Conservation (phyloP, 2,888 invertebrate genomes). For the Eulithis prunata region DNA sequence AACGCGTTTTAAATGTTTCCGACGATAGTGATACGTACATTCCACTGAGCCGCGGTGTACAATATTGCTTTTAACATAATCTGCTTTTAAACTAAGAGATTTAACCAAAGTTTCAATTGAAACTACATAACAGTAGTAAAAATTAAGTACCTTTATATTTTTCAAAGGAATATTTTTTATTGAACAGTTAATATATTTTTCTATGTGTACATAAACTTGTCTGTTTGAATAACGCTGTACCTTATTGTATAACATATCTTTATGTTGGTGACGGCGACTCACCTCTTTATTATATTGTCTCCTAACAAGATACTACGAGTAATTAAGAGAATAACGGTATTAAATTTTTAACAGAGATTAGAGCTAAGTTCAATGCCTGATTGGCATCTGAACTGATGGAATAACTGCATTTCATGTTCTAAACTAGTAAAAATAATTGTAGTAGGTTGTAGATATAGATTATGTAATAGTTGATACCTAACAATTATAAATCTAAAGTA, state of each 20-base stretch:
- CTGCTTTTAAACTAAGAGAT: constrained; percentile 39
- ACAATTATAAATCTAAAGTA: constrained; percentile 60
- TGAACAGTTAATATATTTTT: constrained; percentile 73
- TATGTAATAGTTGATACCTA: constrained; percentile 78
- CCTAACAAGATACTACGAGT: constrained; percentile 28
- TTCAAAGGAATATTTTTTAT: constrained; percentile 65
- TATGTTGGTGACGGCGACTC: constrained; percentile 34
- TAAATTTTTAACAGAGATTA: constrained; percentile 4
- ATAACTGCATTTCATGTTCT: constrained; percentile 17
- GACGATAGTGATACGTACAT: constrained; percentile 71
- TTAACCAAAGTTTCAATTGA: constrained; percentile 54
- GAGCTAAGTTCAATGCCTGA: constrained; percentile 17
- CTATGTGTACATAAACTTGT: constrained; percentile 67
- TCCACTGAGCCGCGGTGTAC: constrained; percentile 50
- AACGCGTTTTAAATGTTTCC: constrained; percentile 36
- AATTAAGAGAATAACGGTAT: constrained; percentile 16
- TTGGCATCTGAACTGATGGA: constrained; percentile 14
- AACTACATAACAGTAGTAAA: constrained; percentile 50
- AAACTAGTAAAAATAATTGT: constrained; percentile 44
- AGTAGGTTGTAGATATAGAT: constrained; percentile 64
- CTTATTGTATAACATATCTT: constrained; percentile 58
- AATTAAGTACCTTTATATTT: constrained; percentile 54
- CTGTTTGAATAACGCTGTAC: constrained; percentile 48
- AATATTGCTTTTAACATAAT: constrained; percentile 32
- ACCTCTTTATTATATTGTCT: constrained; percentile 33